Base-by-base conservation (phyloP, 2,888 invertebrate genomes). In the Morpho deidamia region DNA sequence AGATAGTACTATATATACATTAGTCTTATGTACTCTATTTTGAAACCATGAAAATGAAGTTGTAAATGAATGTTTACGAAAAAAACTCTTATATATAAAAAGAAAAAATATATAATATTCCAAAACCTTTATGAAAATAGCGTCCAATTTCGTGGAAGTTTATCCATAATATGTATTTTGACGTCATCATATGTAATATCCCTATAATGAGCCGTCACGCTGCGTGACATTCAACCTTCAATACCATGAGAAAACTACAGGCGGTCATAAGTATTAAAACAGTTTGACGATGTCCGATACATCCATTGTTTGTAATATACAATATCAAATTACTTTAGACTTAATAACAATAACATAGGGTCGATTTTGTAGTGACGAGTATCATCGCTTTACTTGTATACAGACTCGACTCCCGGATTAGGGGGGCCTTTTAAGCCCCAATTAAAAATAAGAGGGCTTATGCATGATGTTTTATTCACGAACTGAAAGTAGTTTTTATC, bases 361-460 rank as follows among this genome's bases (percentile, higher is more conserved):
- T 41, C 42, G 11, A 53, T 39, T 37, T 49, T 56, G 11, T 42
- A n/a, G 7, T 42, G 49, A 42, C 43, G 35, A 35, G 37, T 44
- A 14, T 41, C 37, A 42, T 23, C 23, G 5, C 4, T 23, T 23
- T 23, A 23, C 23, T 52, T 52, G 58, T 54, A 50, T 55, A 58
- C 55, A 46, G 59, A 61, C 57, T 57, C 58, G 51, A 51, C 51
- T 54, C 55, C 51, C 50, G 64, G 64, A 67, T 65, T 63, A 64
- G 60, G 52, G 58, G 53, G 62, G 59, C 58, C 64, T 62, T 65
- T 63, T 67, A 64, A 67, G 66, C 65, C 62, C 65, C 66, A 67
- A 67, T 65, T 65, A 65, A 62, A 64, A 55, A 59, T 60, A 59
- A 65, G 65, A 60, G 63, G 62, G 62, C 58, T 66, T 65, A 65